Evolutionary conservation across 2,113 vertebrate species (phyloP), one percentile per base, ranked within the genome.

Genomic region (Prochilodus magdalenae): DNA sequence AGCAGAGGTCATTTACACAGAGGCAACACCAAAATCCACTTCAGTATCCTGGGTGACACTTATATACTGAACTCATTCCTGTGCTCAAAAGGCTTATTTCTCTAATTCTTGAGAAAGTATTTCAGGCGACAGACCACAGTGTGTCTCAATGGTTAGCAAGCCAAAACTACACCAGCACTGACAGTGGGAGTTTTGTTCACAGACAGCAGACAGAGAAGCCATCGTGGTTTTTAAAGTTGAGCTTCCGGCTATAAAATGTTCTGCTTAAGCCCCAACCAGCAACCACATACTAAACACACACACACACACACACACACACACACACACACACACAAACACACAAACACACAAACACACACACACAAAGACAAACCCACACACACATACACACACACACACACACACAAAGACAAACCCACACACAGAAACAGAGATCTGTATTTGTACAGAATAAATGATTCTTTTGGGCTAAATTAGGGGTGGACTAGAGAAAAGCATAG

Each of bases 181-280:
- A 26, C 36, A 26, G 44, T 1, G 6, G 7, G 44, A 22, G 15
- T 11, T 49, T 51, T 72, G 40, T 51, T 30, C 8, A 53, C 26
- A 73, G 16, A 73, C 16, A 60, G 74, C 33, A 36, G 33, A 36
- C 3, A 36, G 33, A 36, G 33, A 36, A 36, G 74, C n/a, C 73
- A 13, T 60, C 59, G 30, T 30, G 79, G 13, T 33, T 33, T 72
- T 51, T 73, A 13, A 29, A 73, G 79, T 27, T 73, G 27, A 71
- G 27, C 44, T 13, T 51, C 22, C 13, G 20, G 59, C 44, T 51
- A 18, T 51, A 11, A 1, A 76, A 76, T 47, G 24, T 76, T 65
- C 57, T 49, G 55, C 73, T 75, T 29, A 10, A 76, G 55, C 8
- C 16, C 15, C 67, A 80, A 29, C 55, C 69, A 73, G 40, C 65